Evolutionary conservation across 2,888 invertebrate species (phyloP), one percentile per base, ranked within the genome.

Genomic region (Fragum fragum): DNA sequence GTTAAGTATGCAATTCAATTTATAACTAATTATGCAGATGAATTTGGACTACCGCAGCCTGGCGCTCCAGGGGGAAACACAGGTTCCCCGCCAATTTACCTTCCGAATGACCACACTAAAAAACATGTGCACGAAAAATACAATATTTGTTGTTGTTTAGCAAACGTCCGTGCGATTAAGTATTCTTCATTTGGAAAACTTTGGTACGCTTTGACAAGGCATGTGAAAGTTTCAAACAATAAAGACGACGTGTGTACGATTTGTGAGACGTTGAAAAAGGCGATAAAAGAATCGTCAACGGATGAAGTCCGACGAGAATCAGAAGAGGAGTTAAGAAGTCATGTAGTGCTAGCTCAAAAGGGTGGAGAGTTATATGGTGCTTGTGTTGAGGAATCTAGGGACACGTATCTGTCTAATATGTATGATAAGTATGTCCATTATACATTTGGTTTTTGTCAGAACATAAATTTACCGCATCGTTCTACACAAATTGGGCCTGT

Each of bases 391-490:
- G 42, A 29, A 26, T 72, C 76, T 7, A 59, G 42, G 61, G 39
- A 70, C 21, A 70, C 59, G 28, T 59, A 57, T 18, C 28, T 39
- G 28, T 18, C 39, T 6, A 47, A 6, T 32, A 21, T 23, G 14
- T 47, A 42, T 0, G 32, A 61, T 6, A 18, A 14, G 36, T 26
- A 55, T n/a, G 26, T 55, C 21, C 80, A 80, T 68, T 80, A 75
- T 32, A 81, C 76, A n/a, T 81, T 81, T 47, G 73, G 73, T 28
- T 76, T 74, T 36, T 32, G 42, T 16, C 74, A 77, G 42, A 52
- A 16, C 42, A 71, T 81, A 1, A 39, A 61, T 23, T 18, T 76
- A 9, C 76, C 76, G 16, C 73, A 81, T 28, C 42, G 68, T 57
- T 68, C 69, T 1, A 57, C 72, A 61, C 78, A 79, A 21, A 55